Evolutionary conservation across 2,797 vertebrate genomes (phyloP).

Genomic region (Nyctalus aviator): DNA sequence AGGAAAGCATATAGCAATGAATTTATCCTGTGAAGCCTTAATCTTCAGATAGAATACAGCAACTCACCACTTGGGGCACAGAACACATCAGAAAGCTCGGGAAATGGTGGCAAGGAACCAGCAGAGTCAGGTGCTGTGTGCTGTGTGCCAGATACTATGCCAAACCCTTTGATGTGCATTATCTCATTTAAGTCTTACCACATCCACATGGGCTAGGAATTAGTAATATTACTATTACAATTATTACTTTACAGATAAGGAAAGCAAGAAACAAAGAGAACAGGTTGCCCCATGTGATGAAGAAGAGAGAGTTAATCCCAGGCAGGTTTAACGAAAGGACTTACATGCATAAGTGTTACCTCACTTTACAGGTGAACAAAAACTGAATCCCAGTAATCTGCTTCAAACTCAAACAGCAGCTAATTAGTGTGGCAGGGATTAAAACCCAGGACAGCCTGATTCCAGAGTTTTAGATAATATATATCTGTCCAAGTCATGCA

Average conservation of each 20-base stretch:
- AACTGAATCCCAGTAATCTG: background rate
- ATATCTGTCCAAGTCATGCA: background rate
- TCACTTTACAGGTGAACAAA: slow-evolving; percentile 15
- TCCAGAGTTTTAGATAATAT: background rate
- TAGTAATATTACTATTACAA: background rate
- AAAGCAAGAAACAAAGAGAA: slow-evolving; percentile 44
- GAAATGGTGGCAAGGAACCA: background rate
- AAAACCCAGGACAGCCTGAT: background rate
- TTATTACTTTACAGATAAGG: background rate
- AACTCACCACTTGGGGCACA: background rate
- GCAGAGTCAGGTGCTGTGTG: background rate
- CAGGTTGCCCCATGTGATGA: background rate
- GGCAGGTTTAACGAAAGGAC: slow-evolving; percentile 1
- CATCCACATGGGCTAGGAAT: background rate
- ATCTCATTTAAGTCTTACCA: slow-evolving; percentile 50
- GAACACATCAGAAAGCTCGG: background rate
- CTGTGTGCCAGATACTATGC: background rate
- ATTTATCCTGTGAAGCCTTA: slow-evolving; percentile 21
- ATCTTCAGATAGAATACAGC: slow-evolving; percentile 55
- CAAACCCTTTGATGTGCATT: background rate
- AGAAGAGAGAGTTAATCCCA: background rate
- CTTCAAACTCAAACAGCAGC: background rate
- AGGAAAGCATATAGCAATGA: background rate
- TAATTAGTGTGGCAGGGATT: background rate
- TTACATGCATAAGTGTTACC: background rate